These are phyloP conservation scores for Trochalopteron elliotii DNA, from an alignment of 2,113 vertebrate species.

Conservation along the genomic window DNA sequence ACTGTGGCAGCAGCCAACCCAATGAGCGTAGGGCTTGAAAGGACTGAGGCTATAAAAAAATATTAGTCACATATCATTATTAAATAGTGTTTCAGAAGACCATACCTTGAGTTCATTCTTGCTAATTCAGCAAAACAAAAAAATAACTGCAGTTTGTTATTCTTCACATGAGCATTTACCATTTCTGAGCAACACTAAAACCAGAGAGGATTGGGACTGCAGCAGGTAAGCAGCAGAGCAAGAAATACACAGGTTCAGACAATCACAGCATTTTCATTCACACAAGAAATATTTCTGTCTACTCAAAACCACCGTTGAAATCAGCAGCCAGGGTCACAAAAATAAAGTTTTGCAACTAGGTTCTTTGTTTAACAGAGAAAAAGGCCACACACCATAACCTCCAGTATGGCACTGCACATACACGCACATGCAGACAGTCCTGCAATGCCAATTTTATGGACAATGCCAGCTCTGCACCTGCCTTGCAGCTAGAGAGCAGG, in stretches of 20 bases:
- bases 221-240: neutral
- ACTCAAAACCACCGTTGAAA: neutral
- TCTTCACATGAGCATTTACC: neutral
- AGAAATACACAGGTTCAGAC: neutral
- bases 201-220: neutral
- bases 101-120: neutral
- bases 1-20: neutral
- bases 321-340: neutral
- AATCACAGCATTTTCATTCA: neutral
- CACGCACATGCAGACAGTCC: neutral
- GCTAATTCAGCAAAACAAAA: conserved; percentile 13
- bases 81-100: neutral
- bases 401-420: neutral
- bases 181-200: neutral
- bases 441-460: neutral
- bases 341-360: neutral
- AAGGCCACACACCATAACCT: neutral
- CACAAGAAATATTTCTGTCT: neutral
- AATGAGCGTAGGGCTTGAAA: neutral
- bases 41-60: neutral
- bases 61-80: neutral
- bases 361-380: neutral
- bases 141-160: neutral
- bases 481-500: neutral
- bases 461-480: neutral